Base-by-base conservation (phyloP, 2,113 vertebrate genomes). In the Eurypyga helias region DNA sequence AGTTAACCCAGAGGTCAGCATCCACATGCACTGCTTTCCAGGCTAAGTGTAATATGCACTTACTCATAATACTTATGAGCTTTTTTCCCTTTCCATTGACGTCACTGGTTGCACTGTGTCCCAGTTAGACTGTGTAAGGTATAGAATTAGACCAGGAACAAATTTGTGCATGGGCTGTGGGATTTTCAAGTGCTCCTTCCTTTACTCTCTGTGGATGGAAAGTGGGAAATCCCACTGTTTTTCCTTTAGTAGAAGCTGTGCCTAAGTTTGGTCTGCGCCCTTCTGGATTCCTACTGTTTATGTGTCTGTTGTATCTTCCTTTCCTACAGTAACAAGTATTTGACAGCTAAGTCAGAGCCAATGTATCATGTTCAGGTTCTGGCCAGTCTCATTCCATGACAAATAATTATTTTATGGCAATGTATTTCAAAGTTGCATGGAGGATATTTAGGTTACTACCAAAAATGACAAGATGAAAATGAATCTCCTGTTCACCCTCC, bases 291-390 rank as follows among this genome's bases (percentile, higher is more conserved):
- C 76, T 91, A 1, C 13, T 62, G 34, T 89, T 93, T 43, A 24
- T 54, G 55, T 73, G 81, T 70, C 41, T 85, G 41, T 29, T 86
- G 60, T 85, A 62, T 83, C 75, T 73, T 95, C 85, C 87, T 94
- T 91, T 88, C 60, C 48, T 90, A 26, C 73, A 85, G 83, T 84
- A 95, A 96, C 54, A 95, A 97, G 67, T 92, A 91, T 85, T 75
- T 88, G 86, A 83, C 97, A 95, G 79, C 96, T 96, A 92, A 96
- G 41, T 95, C 84, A 76, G 91, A 96, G 84, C 83, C 91, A 61
- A 17, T 90, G 87, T 84, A 90, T 81, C 18, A 0, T 84, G 85
- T 76, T 82, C 82, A 83, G 45, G 8, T 89, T 95, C 73, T 94
- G 88, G 71, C 77, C 70, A 70, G 1, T 82, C 52, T 77, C 76